phyloP scores from a whole-genome alignment of 1,140 invertebrate species.

The Drosophila parvula region DNA sequence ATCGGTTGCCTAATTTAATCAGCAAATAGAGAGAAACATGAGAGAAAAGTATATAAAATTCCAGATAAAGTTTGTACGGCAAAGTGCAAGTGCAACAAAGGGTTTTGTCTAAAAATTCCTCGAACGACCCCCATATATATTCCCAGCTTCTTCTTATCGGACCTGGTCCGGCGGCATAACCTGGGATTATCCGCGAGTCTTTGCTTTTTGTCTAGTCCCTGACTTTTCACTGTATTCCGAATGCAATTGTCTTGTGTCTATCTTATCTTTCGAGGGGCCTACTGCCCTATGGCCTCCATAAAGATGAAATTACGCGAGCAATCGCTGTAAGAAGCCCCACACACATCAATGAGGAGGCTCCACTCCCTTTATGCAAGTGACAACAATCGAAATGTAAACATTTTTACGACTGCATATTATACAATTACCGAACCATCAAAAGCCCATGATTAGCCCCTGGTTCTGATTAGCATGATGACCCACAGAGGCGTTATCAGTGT shows the following conservation, averaged over 20 bases:
- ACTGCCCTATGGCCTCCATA: slow-evolving; percentile 28
- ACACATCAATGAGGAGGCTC: slow-evolving; percentile 20
- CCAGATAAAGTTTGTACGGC: slow-evolving; percentile 5
- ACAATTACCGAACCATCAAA: slow-evolving; percentile 14
- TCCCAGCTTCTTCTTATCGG: slow-evolving; percentile 10
- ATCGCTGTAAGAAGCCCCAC: slow-evolving; percentile 13
- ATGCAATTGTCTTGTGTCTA: slow-evolving; percentile 6
- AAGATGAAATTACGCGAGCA: slow-evolving; percentile 35
- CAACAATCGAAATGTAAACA: slow-evolving; percentile 38
- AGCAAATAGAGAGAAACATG: neutral
- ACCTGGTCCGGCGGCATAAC: neutral
- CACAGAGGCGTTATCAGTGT: slow-evolving; percentile 29
- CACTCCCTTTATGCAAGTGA: slow-evolving; percentile 17
- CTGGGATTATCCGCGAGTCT: slow-evolving; percentile 7
- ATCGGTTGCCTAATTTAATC: slow-evolving; percentile 47
- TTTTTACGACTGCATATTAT: slow-evolving; percentile 18
- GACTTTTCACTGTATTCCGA: neutral
- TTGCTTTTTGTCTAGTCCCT: slow-evolving; percentile 39
- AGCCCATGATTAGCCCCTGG: slow-evolving; percentile 5
- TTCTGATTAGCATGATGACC: slow-evolving; percentile 50
- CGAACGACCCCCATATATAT: neutral
- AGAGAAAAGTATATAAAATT: slow-evolving; percentile 15
- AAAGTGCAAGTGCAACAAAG: slow-evolving; percentile 34
- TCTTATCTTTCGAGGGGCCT: slow-evolving; percentile 30
- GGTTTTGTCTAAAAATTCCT: neutral